Evolutionary conservation across 2,113 vertebrate genomes (phyloP).

Genomic region (Pterocles gutturalis): DNA sequence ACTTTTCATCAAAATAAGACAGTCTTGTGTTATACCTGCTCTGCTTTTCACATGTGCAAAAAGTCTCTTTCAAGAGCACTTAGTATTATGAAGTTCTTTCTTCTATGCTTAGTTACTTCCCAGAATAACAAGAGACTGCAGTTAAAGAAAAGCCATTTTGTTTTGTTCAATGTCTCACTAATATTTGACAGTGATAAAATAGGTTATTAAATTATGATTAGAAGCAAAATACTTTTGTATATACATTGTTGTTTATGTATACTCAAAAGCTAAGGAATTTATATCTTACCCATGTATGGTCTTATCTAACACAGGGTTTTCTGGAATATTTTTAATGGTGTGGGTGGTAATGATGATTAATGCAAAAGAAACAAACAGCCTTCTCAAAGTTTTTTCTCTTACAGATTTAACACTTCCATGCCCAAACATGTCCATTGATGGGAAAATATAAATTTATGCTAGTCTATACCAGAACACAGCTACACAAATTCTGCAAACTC

Average conservation of each 20-base stretch:
- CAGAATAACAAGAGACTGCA: neutral
- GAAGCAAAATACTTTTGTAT: neutral
- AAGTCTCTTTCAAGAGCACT: neutral
- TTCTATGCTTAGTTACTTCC: neutral
- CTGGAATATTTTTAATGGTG: constrained; percentile 37
- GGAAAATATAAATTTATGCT: constrained; percentile 27
- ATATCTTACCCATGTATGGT: neutral
- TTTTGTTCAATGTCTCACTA: neutral
- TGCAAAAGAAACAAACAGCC: constrained; percentile 17
- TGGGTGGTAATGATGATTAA: constrained; percentile 46
- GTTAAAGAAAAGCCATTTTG: neutral
- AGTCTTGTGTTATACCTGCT: neutral
- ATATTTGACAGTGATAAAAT: neutral
- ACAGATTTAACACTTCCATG: constrained; percentile 47
- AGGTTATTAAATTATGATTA: neutral
- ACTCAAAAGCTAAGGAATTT: neutral
- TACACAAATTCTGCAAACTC: neutral
- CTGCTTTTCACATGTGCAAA: neutral
- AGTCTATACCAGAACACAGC: neutral
- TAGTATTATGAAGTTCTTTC: neutral
- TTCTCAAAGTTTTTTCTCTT: constrained; percentile 44
- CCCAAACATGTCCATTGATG: constrained; percentile 48
- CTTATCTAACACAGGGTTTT: constrained; percentile 4
- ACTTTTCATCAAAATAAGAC: neutral
- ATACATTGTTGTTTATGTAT: neutral